Conservation (phyloP, 2,797 vertebrate genomes). For the Hipposideros larvatus region DNA sequence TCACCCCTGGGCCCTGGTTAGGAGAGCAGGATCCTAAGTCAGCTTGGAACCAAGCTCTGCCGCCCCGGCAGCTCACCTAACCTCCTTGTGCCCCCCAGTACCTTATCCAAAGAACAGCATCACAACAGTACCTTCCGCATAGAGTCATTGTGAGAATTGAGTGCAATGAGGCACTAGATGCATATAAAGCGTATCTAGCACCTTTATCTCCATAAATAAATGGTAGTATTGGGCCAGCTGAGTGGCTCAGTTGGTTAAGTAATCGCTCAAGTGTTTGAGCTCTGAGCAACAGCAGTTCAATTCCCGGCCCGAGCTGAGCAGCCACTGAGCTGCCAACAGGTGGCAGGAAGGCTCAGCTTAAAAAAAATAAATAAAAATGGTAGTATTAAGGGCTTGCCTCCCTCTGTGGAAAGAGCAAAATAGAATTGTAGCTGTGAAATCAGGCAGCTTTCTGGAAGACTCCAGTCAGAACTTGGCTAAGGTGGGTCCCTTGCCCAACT, state of each 20-base stretch:
- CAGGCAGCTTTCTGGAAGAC: background rate
- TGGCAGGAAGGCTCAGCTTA: too few relatives aligned
- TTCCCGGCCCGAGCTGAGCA: too few relatives aligned
- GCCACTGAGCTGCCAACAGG: too few relatives aligned
- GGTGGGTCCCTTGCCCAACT: background rate
- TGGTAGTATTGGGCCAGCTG: too few relatives aligned
- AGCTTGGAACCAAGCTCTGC: background rate
- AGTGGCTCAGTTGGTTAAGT: too few relatives aligned
- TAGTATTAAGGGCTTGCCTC: background rate
- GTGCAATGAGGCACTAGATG: accelerated
- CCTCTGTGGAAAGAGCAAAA: background rate
- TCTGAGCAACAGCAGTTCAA: too few relatives aligned
- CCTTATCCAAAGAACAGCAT: background rate
- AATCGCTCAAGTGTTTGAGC: too few relatives aligned
- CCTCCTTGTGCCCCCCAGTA: background rate
- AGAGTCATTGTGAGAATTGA: background rate
- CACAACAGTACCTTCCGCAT: background rate
- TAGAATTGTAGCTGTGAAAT: background rate
- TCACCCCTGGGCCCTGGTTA: background rate
- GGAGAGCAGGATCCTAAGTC: background rate
- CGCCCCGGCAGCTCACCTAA: background rate
- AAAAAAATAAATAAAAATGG: too few relatives aligned
- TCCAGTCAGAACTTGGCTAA: background rate
- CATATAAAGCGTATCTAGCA: background rate
- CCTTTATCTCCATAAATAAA: background rate